Percentiles rank a stretch among this genome's conserved stretches.
Conservation (phyloP, 2,888 invertebrate species). For the Cheilosia impressa region DNA sequence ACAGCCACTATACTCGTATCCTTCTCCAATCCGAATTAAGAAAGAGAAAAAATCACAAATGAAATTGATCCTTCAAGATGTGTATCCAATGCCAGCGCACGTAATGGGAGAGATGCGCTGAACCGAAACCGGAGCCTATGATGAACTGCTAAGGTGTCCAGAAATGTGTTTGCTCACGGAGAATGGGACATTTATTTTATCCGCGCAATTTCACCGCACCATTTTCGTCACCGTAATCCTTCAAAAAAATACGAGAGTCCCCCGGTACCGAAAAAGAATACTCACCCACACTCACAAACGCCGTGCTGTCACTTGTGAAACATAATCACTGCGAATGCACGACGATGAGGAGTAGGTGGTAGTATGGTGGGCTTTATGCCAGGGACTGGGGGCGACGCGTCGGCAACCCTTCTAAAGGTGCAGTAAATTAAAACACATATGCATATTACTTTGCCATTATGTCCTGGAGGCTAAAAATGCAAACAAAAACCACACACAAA, state of each 20-base stretch:
- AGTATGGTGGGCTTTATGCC: slow-evolving; percentile 12
- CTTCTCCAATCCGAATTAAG: background rate
- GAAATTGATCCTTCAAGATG: slow-evolving; percentile 58
- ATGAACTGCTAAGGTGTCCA: slow-evolving; percentile 59
- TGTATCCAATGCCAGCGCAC: background rate
- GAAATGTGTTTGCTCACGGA: slow-evolving; percentile 13
- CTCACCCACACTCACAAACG: slow-evolving; percentile 8
- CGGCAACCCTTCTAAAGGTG: slow-evolving; percentile 68
- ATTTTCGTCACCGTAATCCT: slow-evolving; percentile 50
- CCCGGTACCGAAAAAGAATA: slow-evolving; percentile 22
- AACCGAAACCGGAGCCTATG: slow-evolving; percentile 47
- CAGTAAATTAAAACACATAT: slow-evolving; percentile 75
- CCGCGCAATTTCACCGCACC: slow-evolving; percentile 69
- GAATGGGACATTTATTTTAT: slow-evolving; percentile 63
- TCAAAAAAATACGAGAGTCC: slow-evolving; percentile 63
- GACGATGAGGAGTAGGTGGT: background rate
- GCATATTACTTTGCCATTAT: slow-evolving; percentile 75
- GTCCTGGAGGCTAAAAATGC: slow-evolving; percentile 71
- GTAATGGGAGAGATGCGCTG: background rate
- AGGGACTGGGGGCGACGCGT: slow-evolving; percentile 23
- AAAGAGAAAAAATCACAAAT: slow-evolving; percentile 1
- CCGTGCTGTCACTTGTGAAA: slow-evolving; percentile 71
- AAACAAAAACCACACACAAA: slow-evolving; percentile 72
- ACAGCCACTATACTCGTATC: slow-evolving; percentile 28
- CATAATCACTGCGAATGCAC: slow-evolving; percentile 65